Base-by-base conservation (phyloP, 2,888 invertebrate genomes). In the Habroteleia sp. region DNA sequence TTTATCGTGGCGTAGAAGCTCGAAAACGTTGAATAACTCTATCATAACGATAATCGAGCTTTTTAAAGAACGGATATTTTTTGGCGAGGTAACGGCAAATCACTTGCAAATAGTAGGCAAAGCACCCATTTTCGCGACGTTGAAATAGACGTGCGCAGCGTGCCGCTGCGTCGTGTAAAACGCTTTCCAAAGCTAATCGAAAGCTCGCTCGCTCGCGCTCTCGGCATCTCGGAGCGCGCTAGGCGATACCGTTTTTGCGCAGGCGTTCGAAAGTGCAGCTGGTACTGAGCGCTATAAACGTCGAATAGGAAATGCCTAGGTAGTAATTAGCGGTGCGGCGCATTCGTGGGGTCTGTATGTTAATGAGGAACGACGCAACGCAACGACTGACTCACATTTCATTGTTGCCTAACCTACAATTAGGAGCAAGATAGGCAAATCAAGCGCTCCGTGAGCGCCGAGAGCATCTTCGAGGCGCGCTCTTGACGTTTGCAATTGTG, bases 261-360 rank as follows among this genome's bases (percentile, higher is more conserved):
- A 68, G 60, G 65, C 65, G 62, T 62, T 74, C 31, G 74, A 68
- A 62, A 68, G 66, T 62, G 62, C 74, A 74, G 65, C 66, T 74
- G 74, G 46, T 48, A 31, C 46, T 7, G 25, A 48, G 60, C 39
- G 68, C 66, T 62, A 68, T 81, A 79, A 78, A 81, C 81, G 76
- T 80, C 75, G 79, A 79, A 79, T 81, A 80, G 81, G 79, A 82
- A 82, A 81, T 82, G 68, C 54, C 63, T 68, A 79, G 79, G 78
- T 82, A 79, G 81, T 81, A 82, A 83, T 83, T 83, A 82, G 80
- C 77, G 79, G 35, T 42, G 60, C 52, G 35, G 62, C 46, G 71
- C 54, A 71, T 56, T 71, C 66, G 75, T 71, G 75, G 65, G 65
- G 69, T 74, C 69, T 75, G 56, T 71, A 75, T 75, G 75, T 75